Evolutionary conservation across 2,888 invertebrate genomes (phyloP), one percentile per base, ranked within the genome.

Genomic region (Phaonia tiefii): DNA sequence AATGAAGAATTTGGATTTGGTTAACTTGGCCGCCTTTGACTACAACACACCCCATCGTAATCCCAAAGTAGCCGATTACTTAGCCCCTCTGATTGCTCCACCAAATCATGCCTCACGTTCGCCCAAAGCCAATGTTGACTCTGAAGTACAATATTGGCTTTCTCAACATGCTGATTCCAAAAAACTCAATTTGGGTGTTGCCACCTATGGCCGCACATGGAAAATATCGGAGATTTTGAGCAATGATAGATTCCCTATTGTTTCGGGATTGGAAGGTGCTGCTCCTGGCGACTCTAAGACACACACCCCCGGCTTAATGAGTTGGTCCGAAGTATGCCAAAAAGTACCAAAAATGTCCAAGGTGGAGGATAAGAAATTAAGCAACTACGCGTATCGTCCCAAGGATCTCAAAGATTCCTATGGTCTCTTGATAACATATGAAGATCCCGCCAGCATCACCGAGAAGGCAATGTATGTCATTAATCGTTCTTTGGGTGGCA

Each of bases 401-500:
- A 94, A 95, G 67, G 92, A 93, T 73, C 39, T 60, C 15, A 92
- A 93, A 42, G 54, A 22, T 22, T 93, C 93, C 0, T 92, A 93
- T 13, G 96, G 96, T 1, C 88, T 96, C 13, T 96, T 96, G 96
- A 93, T 95, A 2, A 94, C 94, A 80, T 96, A 95, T 87, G 96
- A 96, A 85, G 96, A 96, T 87, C 94, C 95, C 0, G 96, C 96
- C 84, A 95, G 95, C 0, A 95, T 95, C 56, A 95, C 94, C 44
- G 94, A 94, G 87, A 96, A 96, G 89, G 96, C 96, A 0, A 90
- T 92, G 4, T 96, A 94, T 87, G 95, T 92, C 63, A 92, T 94
- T 85, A 93, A 93, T 0, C 95, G 95, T 90, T 94, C 94, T 67
- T 92, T 96, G 0, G 96, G 96, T n/a, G 96, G 96, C 42, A 91